Conservation (phyloP, 2,113 vertebrate genomes). For the Mustelus asterias region DNA sequence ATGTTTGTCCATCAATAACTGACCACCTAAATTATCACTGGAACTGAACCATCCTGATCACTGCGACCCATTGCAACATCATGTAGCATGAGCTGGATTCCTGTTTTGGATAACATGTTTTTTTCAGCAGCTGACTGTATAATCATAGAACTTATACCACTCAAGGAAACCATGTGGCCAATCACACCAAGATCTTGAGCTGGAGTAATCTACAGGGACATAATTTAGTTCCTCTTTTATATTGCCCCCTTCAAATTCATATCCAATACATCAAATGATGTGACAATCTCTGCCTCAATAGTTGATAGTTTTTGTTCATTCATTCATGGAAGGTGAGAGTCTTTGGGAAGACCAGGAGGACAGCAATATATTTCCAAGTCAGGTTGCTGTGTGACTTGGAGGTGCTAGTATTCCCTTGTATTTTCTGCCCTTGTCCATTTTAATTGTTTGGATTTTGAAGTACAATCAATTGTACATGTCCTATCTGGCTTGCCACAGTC, state of each 20-base stretch:
- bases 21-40: neutral
- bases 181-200: neutral
- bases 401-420: no score
- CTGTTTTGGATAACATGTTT: neutral
- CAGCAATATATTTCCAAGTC: no score
- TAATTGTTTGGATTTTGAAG: no score
- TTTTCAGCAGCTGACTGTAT: neutral
- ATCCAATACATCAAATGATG: neutral
- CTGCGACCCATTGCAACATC: neutral
- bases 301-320: no score
- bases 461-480: no score
- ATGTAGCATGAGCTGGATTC: neutral
- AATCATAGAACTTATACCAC: neutral
- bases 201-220: neutral
- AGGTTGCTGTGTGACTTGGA: no score
- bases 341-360: no score
- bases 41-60: neutral
- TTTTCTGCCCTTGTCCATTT: no score
- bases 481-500: no score
- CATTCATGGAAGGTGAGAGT: no score
- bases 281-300: neutral
- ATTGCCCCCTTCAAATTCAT: neutral
- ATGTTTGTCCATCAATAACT: neutral
- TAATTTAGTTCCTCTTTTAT: neutral
- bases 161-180: neutral